These are phyloP conservation scores for Aphelenchoides avenae DNA, from an alignment of 1,140 invertebrate genomes.

Conservation along the genomic window DNA sequence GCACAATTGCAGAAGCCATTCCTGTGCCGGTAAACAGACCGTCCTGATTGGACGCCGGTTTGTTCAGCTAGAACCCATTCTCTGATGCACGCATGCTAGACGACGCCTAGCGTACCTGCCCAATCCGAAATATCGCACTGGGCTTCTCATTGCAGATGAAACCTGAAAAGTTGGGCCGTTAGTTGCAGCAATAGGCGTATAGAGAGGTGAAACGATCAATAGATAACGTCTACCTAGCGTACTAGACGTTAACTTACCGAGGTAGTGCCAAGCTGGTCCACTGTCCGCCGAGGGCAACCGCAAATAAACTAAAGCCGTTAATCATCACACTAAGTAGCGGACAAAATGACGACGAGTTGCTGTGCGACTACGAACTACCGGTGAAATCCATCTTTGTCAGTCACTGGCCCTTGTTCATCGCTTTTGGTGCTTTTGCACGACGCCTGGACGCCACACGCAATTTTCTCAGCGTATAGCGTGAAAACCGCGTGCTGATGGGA, in stretches of 20 bases:
- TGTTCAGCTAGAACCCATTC: conserved; percentile 8
- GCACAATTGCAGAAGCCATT: neutral
- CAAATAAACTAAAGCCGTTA: conserved; percentile 25
- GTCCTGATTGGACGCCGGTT: neutral
- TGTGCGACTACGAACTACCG: too few species aligned
- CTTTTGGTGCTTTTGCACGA: too few species aligned
- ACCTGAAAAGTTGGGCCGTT: conserved; percentile 26
- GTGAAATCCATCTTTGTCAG: too few species aligned
- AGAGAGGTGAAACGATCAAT: too few species aligned
- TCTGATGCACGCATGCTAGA: conserved; percentile 1
- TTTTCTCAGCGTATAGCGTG: too few species aligned
- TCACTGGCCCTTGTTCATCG: too few species aligned
- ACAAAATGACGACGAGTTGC: neutral
- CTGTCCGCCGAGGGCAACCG: conserved; percentile 7
- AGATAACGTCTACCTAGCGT: too few species aligned
- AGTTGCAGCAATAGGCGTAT: too few species aligned
- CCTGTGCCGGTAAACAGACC: too few species aligned
- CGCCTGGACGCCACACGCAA: too few species aligned
- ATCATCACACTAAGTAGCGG: conserved; percentile 1
- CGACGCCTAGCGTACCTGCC: conserved; percentile 19
- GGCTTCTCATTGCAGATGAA: conserved; percentile 38
- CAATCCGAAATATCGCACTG: conserved; percentile 35
- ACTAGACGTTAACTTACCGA: too few species aligned
- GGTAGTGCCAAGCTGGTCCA: conserved; percentile 21
- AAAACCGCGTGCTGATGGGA: too few species aligned